Percentiles rank a stretch among this genome's conserved stretches.
phyloP scores from a whole-genome alignment of 2,113 vertebrate species.

The Mirounga angustirostris region DNA sequence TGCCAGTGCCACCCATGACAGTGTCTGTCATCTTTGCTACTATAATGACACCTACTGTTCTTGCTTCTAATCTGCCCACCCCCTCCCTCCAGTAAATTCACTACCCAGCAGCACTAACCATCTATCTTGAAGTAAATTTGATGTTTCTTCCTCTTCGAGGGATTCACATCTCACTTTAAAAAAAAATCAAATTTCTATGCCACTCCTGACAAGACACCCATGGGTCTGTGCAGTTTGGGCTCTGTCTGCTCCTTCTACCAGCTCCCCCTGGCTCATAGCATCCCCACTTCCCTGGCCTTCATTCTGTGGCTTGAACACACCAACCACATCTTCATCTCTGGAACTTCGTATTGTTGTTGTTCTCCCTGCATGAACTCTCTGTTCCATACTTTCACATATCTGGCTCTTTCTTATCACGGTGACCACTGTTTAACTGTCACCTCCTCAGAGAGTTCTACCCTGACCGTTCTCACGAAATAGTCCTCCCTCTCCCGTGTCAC shows the following conservation, averaged over 20 bases:
- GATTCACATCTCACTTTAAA: neutral
- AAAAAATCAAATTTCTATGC: neutral
- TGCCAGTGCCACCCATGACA: rapidly evolving
- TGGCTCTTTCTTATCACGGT: neutral
- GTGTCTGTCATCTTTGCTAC: neutral
- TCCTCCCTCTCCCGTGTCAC: neutral
- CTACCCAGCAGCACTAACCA: neutral
- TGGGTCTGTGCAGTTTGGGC: too few species aligned
- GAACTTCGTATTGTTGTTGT: too few species aligned
- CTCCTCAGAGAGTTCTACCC: neutral
- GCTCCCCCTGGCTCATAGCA: rapidly evolving
- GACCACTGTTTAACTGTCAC: neutral
- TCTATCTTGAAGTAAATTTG: neutral
- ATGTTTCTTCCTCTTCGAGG: neutral
- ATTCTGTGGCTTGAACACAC: neutral
- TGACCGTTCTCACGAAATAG: neutral
- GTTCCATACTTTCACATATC: neutral
- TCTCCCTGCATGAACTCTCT: too few species aligned
- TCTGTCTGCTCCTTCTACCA: too few species aligned
- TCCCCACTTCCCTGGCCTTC: too few species aligned
- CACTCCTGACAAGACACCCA: too few species aligned
- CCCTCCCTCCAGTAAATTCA: neutral
- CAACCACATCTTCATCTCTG: neutral
- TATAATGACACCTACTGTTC: neutral
- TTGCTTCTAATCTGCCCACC: neutral